A percentile compares a stretch with the other conserved stretches of the same genome.
These are phyloP conservation scores for Actinernus sp. DNA, from an alignment of 92 coral and sea anemone species.

Conservation along the genomic window DNA sequence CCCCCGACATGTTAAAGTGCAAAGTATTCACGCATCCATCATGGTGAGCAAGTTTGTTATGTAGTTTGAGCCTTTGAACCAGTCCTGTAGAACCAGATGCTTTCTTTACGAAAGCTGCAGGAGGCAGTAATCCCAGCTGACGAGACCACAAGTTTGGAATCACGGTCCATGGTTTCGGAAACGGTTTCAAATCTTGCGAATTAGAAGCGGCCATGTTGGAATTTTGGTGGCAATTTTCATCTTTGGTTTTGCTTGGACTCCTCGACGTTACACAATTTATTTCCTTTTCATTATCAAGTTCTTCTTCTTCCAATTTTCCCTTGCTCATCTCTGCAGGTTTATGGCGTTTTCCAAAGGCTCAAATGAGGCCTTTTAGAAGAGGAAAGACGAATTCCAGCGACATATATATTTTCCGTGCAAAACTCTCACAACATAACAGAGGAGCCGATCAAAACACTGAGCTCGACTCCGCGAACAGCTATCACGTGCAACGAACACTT, in stretches of 20 bases:
- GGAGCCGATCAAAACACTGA: constrained; percentile 8
- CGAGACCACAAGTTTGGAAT: constrained; percentile 79
- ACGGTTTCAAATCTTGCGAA: constrained; percentile 3
- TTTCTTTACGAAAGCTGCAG: constrained; percentile 75
- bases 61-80: constrained; percentile 78
- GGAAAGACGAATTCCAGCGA: not conserved
- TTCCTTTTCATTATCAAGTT: not conserved
- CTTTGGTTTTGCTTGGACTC: not conserved
- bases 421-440: too few relatives aligned
- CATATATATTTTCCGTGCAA: constrained; percentile 2
- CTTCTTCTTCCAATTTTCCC: constrained; percentile 6
- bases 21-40: constrained; percentile 98
- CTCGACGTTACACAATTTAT: not conserved
- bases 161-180: constrained; percentile 48
- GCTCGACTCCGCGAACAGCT: constrained; percentile 19
- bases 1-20: constrained; percentile 90
- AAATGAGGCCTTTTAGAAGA: constrained; percentile 33
- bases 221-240: constrained; percentile 23
- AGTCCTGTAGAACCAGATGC: constrained; percentile 86
- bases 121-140: constrained; percentile 85
- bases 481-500: constrained; percentile 35
- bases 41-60: constrained; percentile 78
- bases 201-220: constrained; percentile 61
- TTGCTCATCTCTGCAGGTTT: constrained; percentile 8
- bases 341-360: constrained; percentile 17